phyloP scores from a whole-genome alignment of 2,888 invertebrate species.

The Mythimna loreyi region DNA sequence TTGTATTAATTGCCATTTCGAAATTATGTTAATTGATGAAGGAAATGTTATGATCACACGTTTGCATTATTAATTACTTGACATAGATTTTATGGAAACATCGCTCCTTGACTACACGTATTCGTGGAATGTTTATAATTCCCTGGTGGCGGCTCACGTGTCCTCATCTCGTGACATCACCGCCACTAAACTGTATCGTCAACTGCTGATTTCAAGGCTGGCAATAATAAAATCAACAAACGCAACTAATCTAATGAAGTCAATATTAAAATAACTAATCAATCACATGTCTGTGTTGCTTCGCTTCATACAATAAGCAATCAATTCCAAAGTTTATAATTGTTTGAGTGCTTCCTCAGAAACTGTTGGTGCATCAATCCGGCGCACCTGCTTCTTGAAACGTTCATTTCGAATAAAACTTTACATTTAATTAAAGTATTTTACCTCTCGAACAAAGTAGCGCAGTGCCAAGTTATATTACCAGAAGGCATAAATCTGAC shows the following conservation, averaged over 20 bases:
- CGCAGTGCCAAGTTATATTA: slow-evolving; percentile 67
- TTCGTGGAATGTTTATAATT: slow-evolving; percentile 47
- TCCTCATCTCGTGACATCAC: slow-evolving; percentile 72
- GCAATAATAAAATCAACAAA: slow-evolving; percentile 65
- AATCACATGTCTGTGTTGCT: slow-evolving; percentile 60
- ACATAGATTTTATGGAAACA: slow-evolving; percentile 25
- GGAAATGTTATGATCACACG: slow-evolving; percentile 12
- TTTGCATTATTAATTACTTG: slow-evolving; percentile 19
- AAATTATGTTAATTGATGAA: slow-evolving; percentile 33
- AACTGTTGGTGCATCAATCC: slow-evolving; percentile 28
- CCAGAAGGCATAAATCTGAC: slow-evolving; percentile 53
- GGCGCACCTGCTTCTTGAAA: slow-evolving; percentile 47
- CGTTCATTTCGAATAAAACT: slow-evolving; percentile 45
- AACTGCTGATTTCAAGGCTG: slow-evolving; percentile 70
- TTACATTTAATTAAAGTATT: slow-evolving; percentile 73
- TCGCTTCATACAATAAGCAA: slow-evolving; percentile 37
- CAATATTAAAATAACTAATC: slow-evolving; percentile 66
- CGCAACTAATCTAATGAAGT: slow-evolving; percentile 62
- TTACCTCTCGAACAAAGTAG: slow-evolving; percentile 64
- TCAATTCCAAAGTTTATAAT: slow-evolving; percentile 40
- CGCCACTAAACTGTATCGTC: slow-evolving; percentile 59
- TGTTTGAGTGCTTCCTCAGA: slow-evolving; percentile 29
- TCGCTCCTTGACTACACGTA: slow-evolving; percentile 29
- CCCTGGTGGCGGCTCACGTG: slow-evolving; percentile 67
- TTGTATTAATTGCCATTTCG: slow-evolving; percentile 25